A percentile compares a stretch with the other conserved stretches of the same genome.
phyloP scores from a whole-genome alignment of 2,888 invertebrate species.

The Pollenia griseotomentosa region DNA sequence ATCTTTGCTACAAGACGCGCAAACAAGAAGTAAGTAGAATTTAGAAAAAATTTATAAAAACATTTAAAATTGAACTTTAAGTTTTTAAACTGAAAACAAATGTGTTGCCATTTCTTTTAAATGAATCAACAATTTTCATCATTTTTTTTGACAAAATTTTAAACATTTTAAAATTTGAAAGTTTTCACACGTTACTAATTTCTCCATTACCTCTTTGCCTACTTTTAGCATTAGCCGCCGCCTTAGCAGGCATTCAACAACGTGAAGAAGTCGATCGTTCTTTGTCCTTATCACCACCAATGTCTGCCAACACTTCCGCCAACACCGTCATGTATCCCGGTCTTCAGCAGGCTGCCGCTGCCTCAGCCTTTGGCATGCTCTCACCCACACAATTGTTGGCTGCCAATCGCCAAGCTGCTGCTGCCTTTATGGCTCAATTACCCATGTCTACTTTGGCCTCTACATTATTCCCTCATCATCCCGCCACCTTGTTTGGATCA shows the following conservation, averaged over 20 bases:
- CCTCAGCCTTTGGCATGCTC: slow-evolving; percentile 83
- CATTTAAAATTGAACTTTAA: not conserved
- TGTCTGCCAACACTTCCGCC: slow-evolving; percentile 81
- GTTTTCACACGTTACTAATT: slow-evolving; percentile 26
- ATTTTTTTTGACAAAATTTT: not conserved
- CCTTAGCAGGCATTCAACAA: slow-evolving; percentile 83
- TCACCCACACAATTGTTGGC: slow-evolving; percentile 82
- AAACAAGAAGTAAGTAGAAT: slow-evolving; percentile 79
- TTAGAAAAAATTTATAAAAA: slow-evolving; percentile 6
- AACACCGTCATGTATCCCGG: slow-evolving; percentile 80
- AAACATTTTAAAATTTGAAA: not conserved
- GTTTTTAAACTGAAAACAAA: not conserved
- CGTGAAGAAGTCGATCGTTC: slow-evolving; percentile 82
- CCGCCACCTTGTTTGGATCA: slow-evolving; percentile 80
- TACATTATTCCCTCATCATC: slow-evolving; percentile 83
- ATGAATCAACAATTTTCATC: not conserved
- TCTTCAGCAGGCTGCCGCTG: slow-evolving; percentile 83
- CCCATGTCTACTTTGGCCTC: slow-evolving; percentile 83
- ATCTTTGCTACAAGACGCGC: slow-evolving; percentile 84
- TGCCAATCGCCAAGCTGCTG: slow-evolving; percentile 83
- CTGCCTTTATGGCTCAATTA: slow-evolving; percentile 83
- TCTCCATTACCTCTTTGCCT: slow-evolving; percentile 20
- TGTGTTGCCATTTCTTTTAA: not conserved
- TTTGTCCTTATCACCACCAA: slow-evolving; percentile 83
- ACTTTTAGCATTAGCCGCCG: slow-evolving; percentile 82